A percentile compares a stretch with the other conserved stretches of the same genome.
Conservation (phyloP, 2,888 invertebrate genomes). For the Encarsia formosa region DNA sequence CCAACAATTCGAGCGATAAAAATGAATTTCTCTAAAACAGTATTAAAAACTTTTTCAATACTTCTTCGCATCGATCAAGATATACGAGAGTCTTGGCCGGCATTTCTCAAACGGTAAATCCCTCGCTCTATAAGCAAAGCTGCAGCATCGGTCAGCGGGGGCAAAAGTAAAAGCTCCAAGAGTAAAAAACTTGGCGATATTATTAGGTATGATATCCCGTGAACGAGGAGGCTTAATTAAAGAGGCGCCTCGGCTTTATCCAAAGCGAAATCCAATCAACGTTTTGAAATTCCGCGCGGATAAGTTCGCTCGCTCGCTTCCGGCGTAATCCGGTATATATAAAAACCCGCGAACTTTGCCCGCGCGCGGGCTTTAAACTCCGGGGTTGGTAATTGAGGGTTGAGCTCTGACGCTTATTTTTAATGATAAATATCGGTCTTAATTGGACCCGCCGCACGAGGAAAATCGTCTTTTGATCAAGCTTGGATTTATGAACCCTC, state of each 20-base stretch:
- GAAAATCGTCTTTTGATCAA: too few species aligned
- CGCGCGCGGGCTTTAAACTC: constrained; percentile 28
- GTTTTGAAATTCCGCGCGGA: constrained; percentile 20
- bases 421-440: too few species aligned
- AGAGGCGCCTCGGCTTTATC: constrained; percentile 12
- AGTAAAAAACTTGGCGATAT: background rate
- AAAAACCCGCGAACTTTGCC: constrained; percentile 36
- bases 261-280: constrained; percentile 22
- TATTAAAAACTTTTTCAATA: too few species aligned
- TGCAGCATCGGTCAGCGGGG: background rate
- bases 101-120: constrained; percentile 18
- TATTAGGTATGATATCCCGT: constrained; percentile 11
- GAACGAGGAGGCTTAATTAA: constrained; percentile 12
- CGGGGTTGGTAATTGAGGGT: constrained; percentile 28
- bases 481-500: too few species aligned
- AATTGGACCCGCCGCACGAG: too few species aligned
- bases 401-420: too few species aligned
- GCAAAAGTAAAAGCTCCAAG: background rate
- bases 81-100: too few species aligned
- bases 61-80: too few species aligned
- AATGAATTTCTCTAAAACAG: too few species aligned
- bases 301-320: constrained; percentile 10
- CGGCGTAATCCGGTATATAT: constrained; percentile 34
- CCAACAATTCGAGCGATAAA: too few species aligned
- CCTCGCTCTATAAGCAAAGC: constrained; percentile 5